phyloP scores from a whole-genome alignment of 2,888 invertebrate genomes.

The Deroplatys truncata region DNA sequence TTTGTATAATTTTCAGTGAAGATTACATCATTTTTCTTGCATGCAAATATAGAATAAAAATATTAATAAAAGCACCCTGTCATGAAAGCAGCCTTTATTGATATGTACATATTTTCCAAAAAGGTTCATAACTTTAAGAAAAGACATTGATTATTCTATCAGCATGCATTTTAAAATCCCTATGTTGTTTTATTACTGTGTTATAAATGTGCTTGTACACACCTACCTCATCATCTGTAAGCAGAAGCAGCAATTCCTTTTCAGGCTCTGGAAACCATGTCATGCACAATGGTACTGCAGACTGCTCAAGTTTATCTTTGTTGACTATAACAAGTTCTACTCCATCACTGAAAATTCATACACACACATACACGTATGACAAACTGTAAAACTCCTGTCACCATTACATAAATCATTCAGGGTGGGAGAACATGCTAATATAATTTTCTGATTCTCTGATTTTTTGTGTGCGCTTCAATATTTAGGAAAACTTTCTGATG shows the following conservation, averaged over 20 bases:
- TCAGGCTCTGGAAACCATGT: conserved; percentile 47
- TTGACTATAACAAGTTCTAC: conserved; percentile 38
- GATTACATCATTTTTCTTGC: no score
- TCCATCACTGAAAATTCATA: background rate
- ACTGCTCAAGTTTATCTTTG: conserved; percentile 59
- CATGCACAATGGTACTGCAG: conserved; percentile 55
- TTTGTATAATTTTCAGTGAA: no score
- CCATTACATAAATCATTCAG: no score
- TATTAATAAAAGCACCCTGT: no score
- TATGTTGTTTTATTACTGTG: background rate
- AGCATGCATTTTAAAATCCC: background rate
- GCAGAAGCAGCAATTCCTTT: conserved; percentile 50
- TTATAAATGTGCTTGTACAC: background rate
- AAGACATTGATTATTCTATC: background rate
- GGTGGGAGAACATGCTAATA: no score
- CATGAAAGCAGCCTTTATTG: no score
- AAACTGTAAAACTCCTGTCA: background rate
- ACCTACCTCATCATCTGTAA: conserved; percentile 59
- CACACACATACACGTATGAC: background rate
- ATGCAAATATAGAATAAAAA: no score
- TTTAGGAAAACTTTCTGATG: no score
- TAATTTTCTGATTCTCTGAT: no score
- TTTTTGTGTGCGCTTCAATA: no score
- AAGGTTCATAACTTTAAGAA: no score
- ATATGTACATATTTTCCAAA: no score